Evolutionary conservation across 1,140 invertebrate genomes (phyloP).

Genomic region (Drosophila grimshawi): DNA sequence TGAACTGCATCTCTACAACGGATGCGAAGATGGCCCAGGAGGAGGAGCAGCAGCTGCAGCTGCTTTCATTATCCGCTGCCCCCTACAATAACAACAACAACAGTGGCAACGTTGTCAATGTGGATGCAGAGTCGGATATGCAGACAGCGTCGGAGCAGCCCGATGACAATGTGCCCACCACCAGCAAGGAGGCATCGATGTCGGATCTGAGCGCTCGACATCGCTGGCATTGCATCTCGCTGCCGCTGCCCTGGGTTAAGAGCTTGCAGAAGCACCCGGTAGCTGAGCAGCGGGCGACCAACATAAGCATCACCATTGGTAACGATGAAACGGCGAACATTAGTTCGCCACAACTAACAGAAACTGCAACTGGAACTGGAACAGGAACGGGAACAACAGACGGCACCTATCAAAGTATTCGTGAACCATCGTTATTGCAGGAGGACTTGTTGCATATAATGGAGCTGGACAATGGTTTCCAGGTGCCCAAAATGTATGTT

Average conservation of each 20-base stretch:
- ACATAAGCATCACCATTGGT: constrained; percentile 3
- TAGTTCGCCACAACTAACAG: background rate
- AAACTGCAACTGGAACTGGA: background rate
- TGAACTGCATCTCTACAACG: constrained; percentile 5
- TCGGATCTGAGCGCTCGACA: constrained; percentile 3
- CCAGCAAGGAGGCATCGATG: constrained; percentile 18
- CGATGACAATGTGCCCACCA: constrained; percentile 23
- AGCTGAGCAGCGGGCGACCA: background rate
- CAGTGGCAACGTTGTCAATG: background rate
- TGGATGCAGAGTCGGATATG: background rate
- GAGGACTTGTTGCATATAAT: constrained; percentile 33
- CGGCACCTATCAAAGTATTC: constrained; percentile 18
- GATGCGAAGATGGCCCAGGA: background rate
- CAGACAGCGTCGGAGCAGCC: background rate
- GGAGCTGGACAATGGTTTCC: constrained; percentile 1
- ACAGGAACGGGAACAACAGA: background rate
- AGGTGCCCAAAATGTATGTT: background rate
- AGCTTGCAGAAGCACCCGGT: constrained; percentile 3
- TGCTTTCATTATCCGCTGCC: background rate
- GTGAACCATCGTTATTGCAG: constrained; percentile 25
- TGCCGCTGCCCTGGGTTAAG: constrained; percentile 32
- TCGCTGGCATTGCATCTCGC: constrained; percentile 36
- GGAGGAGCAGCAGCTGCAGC: background rate
- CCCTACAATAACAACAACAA: background rate
- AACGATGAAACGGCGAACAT: constrained; percentile 3